Percentiles rank a stretch among this genome's conserved stretches.
Conservation (phyloP, 2,113 vertebrate genomes). For the Narcine bancroftii region DNA sequence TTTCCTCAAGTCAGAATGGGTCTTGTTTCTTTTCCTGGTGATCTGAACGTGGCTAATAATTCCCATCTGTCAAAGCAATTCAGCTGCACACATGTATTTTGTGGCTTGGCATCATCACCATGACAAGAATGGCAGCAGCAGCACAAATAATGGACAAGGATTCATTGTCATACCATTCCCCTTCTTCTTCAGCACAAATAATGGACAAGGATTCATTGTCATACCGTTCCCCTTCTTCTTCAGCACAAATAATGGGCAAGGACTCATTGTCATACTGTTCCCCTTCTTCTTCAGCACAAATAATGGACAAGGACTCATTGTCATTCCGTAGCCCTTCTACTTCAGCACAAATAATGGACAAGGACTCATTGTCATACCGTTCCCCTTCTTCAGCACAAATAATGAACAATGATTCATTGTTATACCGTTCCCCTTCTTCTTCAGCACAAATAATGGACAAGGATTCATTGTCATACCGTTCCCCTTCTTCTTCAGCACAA, state of each 20-base stretch:
- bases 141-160: not conserved
- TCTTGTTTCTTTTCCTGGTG: not conserved
- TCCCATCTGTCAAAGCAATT: not conserved
- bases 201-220: not conserved
- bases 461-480: not conserved
- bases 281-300: not conserved
- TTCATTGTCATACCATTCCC: not conserved
- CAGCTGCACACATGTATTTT: not conserved
- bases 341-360: not conserved
- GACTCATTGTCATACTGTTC: not conserved
- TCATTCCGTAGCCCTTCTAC: not conserved
- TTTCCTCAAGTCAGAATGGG: not conserved
- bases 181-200: not conserved
- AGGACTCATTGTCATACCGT: not conserved
- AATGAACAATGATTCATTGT: not conserved
- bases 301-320: not conserved
- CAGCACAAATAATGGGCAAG: not conserved
- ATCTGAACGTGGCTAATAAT: not conserved
- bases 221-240: not conserved
- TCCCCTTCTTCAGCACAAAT: not conserved
- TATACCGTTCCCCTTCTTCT: not conserved
- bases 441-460: not conserved
- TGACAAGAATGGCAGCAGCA: not conserved
- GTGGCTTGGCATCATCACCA: not conserved
- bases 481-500: not conserved